A percentile compares a stretch with the other conserved stretches of the same genome.
Conservation (phyloP, 2,888 invertebrate species). For the Rhaphigaster nebulosa region DNA sequence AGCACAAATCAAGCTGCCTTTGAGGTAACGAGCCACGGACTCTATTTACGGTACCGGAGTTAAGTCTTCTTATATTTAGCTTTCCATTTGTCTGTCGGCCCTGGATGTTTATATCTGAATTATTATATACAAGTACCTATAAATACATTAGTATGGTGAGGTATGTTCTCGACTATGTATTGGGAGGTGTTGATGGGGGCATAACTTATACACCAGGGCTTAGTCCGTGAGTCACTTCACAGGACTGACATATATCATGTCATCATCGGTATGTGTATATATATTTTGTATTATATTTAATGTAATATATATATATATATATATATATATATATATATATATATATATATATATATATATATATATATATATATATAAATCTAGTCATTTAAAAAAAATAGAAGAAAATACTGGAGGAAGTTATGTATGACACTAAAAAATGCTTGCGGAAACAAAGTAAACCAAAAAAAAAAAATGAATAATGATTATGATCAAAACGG, state of each 20-base stretch:
- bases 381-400: not conserved
- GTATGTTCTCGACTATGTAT: not conserved
- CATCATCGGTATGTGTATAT: not conserved
- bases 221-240: not conserved
- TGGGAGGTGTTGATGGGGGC: not conserved
- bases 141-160: constrained; percentile 16
- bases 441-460: too few species aligned
- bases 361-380: not conserved
- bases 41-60: constrained; percentile 11
- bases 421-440: too few species aligned
- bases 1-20: constrained; percentile 33
- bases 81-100: constrained; percentile 24
- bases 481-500: too few species aligned
- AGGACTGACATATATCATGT: not conserved
- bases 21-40: constrained; percentile 8
- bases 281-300: too few species aligned
- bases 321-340: not conserved
- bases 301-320: too few species aligned
- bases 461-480: too few species aligned
- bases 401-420: not conserved
- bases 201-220: not conserved
- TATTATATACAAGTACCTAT: constrained; percentile 33
- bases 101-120: constrained; percentile 15
- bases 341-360: not conserved
- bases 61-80: constrained; percentile 24